Base-by-base conservation (phyloP, 2,888 invertebrate genomes). In the Sialis lutaria region DNA sequence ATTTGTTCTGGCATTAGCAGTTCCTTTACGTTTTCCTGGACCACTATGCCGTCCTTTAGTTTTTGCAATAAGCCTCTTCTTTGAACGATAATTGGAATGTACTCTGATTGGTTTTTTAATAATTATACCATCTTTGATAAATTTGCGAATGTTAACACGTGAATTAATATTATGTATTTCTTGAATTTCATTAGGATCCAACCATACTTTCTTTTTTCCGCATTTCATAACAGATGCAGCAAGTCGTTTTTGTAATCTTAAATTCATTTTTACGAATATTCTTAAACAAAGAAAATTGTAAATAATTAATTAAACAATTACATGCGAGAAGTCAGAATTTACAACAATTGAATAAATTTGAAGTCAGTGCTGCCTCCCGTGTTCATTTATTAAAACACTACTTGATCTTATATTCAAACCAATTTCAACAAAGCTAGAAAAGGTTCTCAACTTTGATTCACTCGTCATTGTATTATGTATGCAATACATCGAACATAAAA, bases 151-250 rank as follows among this genome's bases (percentile, higher is more conserved):
- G 69, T 90, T 92, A 71, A 92, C 91, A 86, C 95, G 76, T 54
- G 95, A 95, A 67, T 96, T 97, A 55, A 96, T 95, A 67, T 93
- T 95, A 54, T 91, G 87, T 62, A 97, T 96, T 74, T 96, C 95
- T 68, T 88, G 90, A 62, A 87, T 88, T 77, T 97, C 97, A 73
- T 97, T 97, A 47, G 97, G 97, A 75, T 97, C 97, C 64, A 97
- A 75, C 97, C 97, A 97, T 53, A 96, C 91, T 70, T 96, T 96
- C 66, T 91, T 92, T 73, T 88, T 89, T 63, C 96, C 96, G 69
- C 95, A 96, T 75, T 91, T 77, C 76, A 95, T 83, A 57, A 97
- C 92, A 59, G 90, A 86, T 73, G 96, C 86, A 62, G 96, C 93
- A 58, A 97, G 82, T 79, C 96, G 85, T 81, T 96, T 96, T 71